phyloP scores from a whole-genome alignment of 2,797 vertebrate genomes.

The Philypnodon macrostomus region DNA sequence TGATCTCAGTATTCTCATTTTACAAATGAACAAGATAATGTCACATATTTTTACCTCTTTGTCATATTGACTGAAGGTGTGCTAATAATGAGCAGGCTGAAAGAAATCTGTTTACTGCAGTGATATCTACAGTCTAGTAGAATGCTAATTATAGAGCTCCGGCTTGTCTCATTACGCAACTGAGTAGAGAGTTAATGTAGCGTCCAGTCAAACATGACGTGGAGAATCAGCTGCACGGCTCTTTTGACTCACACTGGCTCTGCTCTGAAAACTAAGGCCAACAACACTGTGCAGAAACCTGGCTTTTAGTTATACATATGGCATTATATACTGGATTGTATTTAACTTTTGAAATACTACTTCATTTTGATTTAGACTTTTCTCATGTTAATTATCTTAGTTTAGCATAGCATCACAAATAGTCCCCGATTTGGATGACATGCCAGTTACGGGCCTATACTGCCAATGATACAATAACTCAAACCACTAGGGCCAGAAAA shows the following conservation, averaged over 20 bases:
- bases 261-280: not conserved
- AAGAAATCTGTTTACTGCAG: constrained; percentile 6
- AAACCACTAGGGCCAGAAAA: no score
- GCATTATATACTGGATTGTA: no score
- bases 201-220: constrained; percentile 12
- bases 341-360: no score
- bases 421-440: no score
- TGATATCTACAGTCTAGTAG: not conserved
- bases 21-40: no score
- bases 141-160: not conserved
- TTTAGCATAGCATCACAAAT: no score
- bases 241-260: not conserved
- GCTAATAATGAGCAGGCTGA: not conserved
- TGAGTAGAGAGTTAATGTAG: constrained; percentile 9
- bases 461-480: no score
- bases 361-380: no score
- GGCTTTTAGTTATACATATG: not conserved
- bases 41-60: not conserved
- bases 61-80: not conserved
- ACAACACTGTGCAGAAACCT: not conserved
- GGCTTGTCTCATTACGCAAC: constrained; percentile 11
- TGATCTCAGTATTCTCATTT: no score
- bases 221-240: constrained; percentile 1
- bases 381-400: no score
- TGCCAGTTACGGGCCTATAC: no score